Conservation (phyloP, 53 echinoderm and acorn worm species). For the Zoroaster sp. region DNA sequence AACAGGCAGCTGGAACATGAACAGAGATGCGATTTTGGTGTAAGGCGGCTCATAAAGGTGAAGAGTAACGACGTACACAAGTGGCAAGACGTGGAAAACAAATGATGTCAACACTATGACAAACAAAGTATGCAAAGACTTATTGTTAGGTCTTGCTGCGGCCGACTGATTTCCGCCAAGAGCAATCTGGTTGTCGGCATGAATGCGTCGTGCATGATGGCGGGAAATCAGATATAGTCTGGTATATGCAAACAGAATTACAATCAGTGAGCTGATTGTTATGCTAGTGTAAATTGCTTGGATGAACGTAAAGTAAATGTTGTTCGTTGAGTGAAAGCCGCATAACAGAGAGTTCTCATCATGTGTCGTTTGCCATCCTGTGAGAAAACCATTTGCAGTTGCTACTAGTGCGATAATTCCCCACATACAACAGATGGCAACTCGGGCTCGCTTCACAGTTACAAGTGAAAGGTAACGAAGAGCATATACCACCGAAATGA, state of each 20-base stretch:
- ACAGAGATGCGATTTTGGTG: neutral
- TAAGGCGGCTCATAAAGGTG: neutral
- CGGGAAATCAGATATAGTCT: constrained; percentile 2
- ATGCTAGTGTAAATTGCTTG: neutral
- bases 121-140: neutral
- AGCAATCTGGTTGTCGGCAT: neutral
- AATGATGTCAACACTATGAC: neutral
- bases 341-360: neutral
- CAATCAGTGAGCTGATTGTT: neutral
- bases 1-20: neutral
- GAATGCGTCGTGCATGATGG: constrained; percentile 9
- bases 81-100: neutral
- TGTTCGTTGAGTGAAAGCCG: neutral
- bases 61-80: neutral
- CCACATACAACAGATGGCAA: constrained; percentile 1
- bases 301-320: neutral
- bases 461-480: constrained; percentile 3
- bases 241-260: neutral
- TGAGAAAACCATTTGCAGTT: neutral
- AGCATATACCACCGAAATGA: constrained; percentile 5
- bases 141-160: neutral
- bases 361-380: neutral
- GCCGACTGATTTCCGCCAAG: neutral
- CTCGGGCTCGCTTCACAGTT: neutral
- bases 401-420: neutral